phyloP scores from a whole-genome alignment of 1,140 invertebrate genomes.

The Diachasmimorpha longicaudata region DNA sequence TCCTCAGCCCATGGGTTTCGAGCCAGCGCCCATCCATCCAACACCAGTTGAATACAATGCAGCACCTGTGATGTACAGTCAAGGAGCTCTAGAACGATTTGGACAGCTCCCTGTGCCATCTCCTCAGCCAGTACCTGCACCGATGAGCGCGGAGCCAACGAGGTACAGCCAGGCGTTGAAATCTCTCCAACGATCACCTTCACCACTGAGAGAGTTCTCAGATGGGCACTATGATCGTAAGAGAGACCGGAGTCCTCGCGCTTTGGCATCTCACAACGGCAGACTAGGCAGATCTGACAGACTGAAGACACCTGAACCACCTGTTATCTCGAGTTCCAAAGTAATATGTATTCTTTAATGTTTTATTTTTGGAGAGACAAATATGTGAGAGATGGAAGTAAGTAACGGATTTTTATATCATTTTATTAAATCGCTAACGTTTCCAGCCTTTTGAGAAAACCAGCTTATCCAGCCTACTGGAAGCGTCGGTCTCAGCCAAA shows the following conservation, averaged over 20 bases:
- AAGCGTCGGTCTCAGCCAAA: conserved; percentile 61
- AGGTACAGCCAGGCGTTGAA: neutral
- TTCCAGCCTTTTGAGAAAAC: conserved; percentile 61
- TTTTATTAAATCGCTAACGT: conserved; percentile 31
- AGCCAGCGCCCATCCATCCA: conserved; percentile 32
- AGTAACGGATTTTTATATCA: neutral
- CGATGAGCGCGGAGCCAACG: neutral
- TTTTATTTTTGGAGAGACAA: neutral
- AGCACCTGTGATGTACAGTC: conserved; percentile 47
- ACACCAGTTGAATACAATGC: conserved; percentile 42
- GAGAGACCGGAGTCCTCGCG: neutral
- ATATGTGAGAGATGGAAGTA: neutral
- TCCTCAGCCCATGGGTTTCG: conserved; percentile 43
- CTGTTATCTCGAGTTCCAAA: conserved; percentile 58
- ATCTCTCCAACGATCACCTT: neutral
- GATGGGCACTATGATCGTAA: neutral
- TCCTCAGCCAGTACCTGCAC: conserved; percentile 16
- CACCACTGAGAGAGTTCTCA: neutral
- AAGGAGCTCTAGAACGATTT: conserved; percentile 32
- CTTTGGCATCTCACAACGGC: conserved; percentile 30
- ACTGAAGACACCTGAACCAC: conserved; percentile 59
- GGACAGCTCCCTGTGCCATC: conserved; percentile 24
- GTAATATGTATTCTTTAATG: conserved; percentile 45
- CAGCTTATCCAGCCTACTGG: conserved; percentile 61
- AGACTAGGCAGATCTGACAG: conserved; percentile 42